These are phyloP conservation scores for Oenanthe melanoleuca DNA, from an alignment of 2,113 vertebrate species.

Conservation along the genomic window DNA sequence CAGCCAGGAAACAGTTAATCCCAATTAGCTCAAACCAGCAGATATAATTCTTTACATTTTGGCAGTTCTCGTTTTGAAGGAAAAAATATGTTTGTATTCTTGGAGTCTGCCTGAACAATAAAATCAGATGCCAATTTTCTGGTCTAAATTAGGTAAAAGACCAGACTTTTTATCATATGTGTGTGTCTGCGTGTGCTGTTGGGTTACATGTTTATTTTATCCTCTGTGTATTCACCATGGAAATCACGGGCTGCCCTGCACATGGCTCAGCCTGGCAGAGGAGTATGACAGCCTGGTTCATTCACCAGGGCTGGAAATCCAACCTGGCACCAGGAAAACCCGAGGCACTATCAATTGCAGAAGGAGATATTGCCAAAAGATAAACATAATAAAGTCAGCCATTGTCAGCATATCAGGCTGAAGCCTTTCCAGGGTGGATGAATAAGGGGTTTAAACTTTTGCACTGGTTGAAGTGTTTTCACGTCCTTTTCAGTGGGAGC, in stretches of 20 bases:
- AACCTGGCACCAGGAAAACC: constrained; percentile 45
- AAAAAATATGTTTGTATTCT: constrained; percentile 69
- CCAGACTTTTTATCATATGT: constrained; percentile 43
- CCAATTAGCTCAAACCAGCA: constrained; percentile 49
- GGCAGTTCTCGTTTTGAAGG: constrained; percentile 23
- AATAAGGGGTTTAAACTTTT: constrained; percentile 56
- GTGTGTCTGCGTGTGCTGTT: constrained; percentile 33
- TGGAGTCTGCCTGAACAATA: constrained; percentile 60
- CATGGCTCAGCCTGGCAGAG: constrained; percentile 39
- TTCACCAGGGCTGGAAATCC: constrained; percentile 29
- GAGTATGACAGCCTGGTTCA: not conserved
- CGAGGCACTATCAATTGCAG: not conserved
- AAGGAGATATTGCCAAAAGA: constrained; percentile 50
- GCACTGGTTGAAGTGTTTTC: constrained; percentile 29
- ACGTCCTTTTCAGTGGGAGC: not conserved
- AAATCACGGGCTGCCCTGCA: constrained; percentile 28
- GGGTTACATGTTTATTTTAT: constrained; percentile 28
- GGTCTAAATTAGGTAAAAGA: constrained; percentile 69
- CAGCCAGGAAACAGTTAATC: constrained; percentile 49
- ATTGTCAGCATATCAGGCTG: not conserved
- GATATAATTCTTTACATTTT: constrained; percentile 62
- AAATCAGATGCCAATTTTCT: constrained; percentile 69
- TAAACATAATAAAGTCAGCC: constrained; percentile 53
- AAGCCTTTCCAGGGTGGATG: constrained; percentile 17
- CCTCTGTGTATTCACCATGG: not conserved